A percentile compares a stretch with the other conserved stretches of the same genome.
These are phyloP conservation scores for Lasaia peninsularis DNA, from an alignment of 1,140 invertebrate genomes.

Conservation along the genomic window DNA sequence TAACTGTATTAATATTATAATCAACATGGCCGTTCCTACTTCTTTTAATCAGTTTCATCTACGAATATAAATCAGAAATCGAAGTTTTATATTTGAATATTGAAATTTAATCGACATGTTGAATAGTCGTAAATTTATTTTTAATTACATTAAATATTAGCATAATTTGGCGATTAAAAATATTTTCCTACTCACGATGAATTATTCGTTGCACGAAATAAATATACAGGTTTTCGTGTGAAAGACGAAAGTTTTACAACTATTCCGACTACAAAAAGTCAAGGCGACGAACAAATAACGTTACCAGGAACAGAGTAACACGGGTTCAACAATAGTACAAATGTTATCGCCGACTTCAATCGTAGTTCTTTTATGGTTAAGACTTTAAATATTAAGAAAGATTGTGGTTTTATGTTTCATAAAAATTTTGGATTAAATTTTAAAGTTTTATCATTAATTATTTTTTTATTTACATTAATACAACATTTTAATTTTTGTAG, in stretches of 20 bases:
- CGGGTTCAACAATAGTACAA: slow-evolving; percentile 9
- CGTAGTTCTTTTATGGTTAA: neutral
- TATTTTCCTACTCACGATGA: slow-evolving; percentile 2
- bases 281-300: slow-evolving; percentile 7
- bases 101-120: neutral
- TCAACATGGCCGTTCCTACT: slow-evolving; percentile 1
- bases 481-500: too few relatives aligned
- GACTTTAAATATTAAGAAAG: neutral
- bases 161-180: slow-evolving; percentile 6
- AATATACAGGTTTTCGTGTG: slow-evolving; percentile 11
- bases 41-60: slow-evolving; percentile 1
- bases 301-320: slow-evolving; percentile 12
- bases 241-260: slow-evolving; percentile 7
- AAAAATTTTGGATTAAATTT: neutral
- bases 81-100: slow-evolving; percentile 3
- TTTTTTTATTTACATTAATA: neutral
- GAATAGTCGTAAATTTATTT: slow-evolving; percentile 8
- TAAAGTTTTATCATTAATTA: neutral
- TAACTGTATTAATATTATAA: neutral
- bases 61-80: slow-evolving; percentile 9
- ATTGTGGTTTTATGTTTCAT: neutral
- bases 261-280: slow-evolving; percentile 11
- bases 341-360: slow-evolving; percentile 2
- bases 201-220: slow-evolving; percentile 8
- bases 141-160: neutral